These are phyloP conservation scores for Serinus canaria DNA, from an alignment of 2,113 vertebrate genomes.

Conservation along the genomic window DNA sequence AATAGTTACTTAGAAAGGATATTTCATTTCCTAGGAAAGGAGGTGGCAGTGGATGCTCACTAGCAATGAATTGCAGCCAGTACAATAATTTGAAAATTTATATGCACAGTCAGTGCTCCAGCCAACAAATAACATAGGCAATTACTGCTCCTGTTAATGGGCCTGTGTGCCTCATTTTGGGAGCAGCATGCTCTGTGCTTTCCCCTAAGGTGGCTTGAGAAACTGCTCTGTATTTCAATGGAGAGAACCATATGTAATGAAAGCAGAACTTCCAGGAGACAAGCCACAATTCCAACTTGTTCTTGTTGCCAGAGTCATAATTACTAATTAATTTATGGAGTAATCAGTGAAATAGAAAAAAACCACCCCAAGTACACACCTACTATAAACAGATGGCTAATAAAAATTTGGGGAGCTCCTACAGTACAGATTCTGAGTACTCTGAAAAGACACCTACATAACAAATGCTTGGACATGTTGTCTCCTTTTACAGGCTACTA, in stretches of 20 bases:
- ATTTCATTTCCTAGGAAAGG: background rate
- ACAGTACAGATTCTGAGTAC: background rate
- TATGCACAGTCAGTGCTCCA: background rate
- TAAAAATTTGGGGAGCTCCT: constrained; percentile 45
- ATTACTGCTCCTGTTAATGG: background rate
- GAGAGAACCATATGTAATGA: background rate
- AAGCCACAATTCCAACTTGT: background rate
- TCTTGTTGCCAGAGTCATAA: constrained; percentile 25
- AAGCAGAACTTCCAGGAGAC: background rate
- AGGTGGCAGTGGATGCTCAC: background rate
- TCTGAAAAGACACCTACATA: constrained; percentile 40
- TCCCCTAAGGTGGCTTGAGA: background rate
- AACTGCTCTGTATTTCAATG: background rate
- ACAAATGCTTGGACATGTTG: constrained; percentile 30
- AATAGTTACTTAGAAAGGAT: constrained; percentile 20
- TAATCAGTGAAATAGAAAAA: background rate
- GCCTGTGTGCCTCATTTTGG: background rate
- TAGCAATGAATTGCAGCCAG: background rate
- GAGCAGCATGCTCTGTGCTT: background rate
- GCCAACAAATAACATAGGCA: background rate
- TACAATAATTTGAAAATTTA: constrained; percentile 23
- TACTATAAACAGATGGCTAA: constrained; percentile 55
- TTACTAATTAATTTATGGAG: too few species aligned
- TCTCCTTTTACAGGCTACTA: background rate
- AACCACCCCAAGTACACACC: background rate